A percentile compares a stretch with the other conserved stretches of the same genome.
Conservation (phyloP, 2,113 vertebrate genomes). For the Dicentrarchus labrax region DNA sequence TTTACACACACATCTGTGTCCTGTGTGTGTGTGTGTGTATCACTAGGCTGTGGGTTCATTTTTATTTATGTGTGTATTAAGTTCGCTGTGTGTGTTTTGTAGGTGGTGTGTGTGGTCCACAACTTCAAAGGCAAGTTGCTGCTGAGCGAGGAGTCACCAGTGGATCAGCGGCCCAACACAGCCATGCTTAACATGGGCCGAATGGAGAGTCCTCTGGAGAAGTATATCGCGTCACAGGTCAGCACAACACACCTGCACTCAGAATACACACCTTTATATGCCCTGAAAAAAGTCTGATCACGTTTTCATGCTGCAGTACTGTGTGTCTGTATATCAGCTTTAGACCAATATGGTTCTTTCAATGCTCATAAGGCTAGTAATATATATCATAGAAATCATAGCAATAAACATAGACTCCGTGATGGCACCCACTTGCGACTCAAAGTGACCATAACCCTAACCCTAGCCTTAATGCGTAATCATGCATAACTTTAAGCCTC, state of each 20-base stretch:
- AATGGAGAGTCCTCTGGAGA: conserved; percentile 94
- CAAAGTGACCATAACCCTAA: no score
- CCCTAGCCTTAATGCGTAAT: no score
- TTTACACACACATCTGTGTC: background rate
- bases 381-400: no score
- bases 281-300: background rate
- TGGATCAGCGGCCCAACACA: conserved; percentile 83
- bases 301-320: background rate
- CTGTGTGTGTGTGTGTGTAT: background rate
- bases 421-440: no score
- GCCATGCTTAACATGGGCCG: conserved; percentile 89
- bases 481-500: no score
- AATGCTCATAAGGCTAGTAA: background rate
- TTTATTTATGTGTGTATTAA: background rate
- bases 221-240: conserved; percentile 91
- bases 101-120: conserved; percentile 98
- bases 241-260: background rate
- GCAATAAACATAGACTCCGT: no score
- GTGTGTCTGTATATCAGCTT: background rate
- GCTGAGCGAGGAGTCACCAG: conserved; percentile 86
- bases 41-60: background rate
- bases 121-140: conserved; percentile 96
- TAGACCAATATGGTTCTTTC: background rate
- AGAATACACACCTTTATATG: background rate
- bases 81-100: conserved; percentile 16